Evolutionary conservation across 1,140 invertebrate species (phyloP).

Genomic region (Meloidogyne hapla): DNA sequence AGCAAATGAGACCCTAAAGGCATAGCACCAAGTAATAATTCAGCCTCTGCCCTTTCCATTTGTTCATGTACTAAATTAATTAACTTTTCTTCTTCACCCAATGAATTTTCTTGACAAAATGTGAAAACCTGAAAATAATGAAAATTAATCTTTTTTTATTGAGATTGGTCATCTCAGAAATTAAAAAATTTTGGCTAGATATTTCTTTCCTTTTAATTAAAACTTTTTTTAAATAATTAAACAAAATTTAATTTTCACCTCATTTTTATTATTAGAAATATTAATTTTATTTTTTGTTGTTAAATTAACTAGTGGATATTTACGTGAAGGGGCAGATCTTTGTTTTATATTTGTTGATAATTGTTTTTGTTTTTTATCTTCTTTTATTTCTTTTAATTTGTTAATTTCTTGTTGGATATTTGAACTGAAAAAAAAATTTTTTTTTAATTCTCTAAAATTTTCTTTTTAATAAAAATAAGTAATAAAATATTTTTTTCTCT

Average conservation of each 20-base stretch:
- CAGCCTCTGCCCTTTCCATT: constrained; percentile 29
- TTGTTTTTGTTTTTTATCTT: not conserved
- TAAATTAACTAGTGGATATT: constrained; percentile 20
- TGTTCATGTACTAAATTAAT: constrained; percentile 31
- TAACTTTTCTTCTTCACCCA: constrained; percentile 12
- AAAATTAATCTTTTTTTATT: not conserved
- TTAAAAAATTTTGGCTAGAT: too few species aligned
- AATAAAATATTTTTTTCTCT: too few species aligned
- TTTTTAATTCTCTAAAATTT: too few species aligned
- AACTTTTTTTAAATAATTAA: too few species aligned
- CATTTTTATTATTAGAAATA: not conserved
- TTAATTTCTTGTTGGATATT: not conserved
- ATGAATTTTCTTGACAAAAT: not conserved
- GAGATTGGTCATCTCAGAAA: too few species aligned
- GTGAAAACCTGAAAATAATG: not conserved
- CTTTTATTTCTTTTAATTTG: not conserved
- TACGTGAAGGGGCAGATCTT: not conserved
- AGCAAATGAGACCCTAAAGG: constrained; percentile 32
- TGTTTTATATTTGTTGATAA: not conserved
- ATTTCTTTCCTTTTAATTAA: too few species aligned
- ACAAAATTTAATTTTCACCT: too few species aligned
- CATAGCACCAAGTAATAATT: constrained; percentile 22
- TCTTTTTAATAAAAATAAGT: too few species aligned
- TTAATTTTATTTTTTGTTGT: constrained; percentile 5
- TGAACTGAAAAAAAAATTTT: not conserved